These are phyloP conservation scores for Anolis apletophallus DNA, from an alignment of 2,797 vertebrate species.

Conservation along the genomic window DNA sequence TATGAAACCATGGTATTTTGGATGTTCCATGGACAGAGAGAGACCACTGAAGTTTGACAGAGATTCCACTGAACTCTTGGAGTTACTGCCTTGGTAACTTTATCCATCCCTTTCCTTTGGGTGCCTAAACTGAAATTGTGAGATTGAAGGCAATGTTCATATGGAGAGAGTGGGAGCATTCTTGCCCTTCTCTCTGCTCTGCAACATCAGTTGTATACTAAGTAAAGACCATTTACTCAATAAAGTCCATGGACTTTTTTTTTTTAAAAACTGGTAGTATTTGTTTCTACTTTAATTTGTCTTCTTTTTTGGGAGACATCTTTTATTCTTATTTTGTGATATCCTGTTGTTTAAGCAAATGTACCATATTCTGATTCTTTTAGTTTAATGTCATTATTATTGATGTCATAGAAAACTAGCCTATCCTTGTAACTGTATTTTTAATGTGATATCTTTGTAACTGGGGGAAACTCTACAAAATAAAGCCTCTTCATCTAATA, in stretches of 20 bases:
- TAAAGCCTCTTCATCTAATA: conserved; percentile 46
- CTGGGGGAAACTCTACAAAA: conserved; percentile 26
- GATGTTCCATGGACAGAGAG: not conserved
- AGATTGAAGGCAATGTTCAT: too few relatives aligned
- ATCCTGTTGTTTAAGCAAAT: not conserved
- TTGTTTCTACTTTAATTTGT: not conserved
- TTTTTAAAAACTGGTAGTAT: too few relatives aligned
- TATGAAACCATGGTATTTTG: not conserved
- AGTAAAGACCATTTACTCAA: not conserved
- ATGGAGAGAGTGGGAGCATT: too few relatives aligned
- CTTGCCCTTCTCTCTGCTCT: too few relatives aligned
- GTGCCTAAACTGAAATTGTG: too few relatives aligned
- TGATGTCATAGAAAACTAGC: conserved; percentile 6
- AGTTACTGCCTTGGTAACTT: too few relatives aligned
- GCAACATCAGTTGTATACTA: too few relatives aligned
- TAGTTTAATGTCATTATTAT: not conserved
- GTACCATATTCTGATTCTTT: conserved; percentile 3
- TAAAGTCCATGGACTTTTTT: not conserved
- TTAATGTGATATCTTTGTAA: conserved; percentile 12
- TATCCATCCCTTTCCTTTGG: too few relatives aligned
- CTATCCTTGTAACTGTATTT: not conserved
- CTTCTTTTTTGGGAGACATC: not conserved
- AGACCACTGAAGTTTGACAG: not conserved
- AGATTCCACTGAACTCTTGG: not conserved
- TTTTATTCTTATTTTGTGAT: not conserved